These are phyloP conservation scores for Cheirogaleus medius DNA, from an alignment of 2,113 vertebrate species.

Conservation along the genomic window DNA sequence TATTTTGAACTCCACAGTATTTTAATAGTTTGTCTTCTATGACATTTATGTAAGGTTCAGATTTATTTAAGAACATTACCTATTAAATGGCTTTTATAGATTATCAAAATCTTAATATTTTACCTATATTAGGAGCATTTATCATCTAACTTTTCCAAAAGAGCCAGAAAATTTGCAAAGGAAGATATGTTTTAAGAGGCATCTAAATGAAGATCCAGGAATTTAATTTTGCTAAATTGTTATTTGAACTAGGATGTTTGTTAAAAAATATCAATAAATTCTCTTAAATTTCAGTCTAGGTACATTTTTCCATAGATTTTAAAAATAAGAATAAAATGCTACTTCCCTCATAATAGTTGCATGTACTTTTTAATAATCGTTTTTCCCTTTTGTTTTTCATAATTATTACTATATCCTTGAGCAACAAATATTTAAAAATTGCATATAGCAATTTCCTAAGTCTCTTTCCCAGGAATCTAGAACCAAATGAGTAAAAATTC, in stretches of 20 bases:
- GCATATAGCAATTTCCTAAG: not conserved
- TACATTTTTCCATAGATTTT: constrained; percentile 32
- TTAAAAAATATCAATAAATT: constrained; percentile 14
- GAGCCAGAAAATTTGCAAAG: not conserved
- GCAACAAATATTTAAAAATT: not conserved
- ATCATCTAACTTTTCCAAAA: constrained; percentile 40
- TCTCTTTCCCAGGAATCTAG: constrained; percentile 13
- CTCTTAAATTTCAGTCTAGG: not conserved
- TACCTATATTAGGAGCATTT: not conserved
- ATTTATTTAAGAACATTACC: constrained; percentile 35
- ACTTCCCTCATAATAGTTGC: not conserved
- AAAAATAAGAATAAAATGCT: not conserved
- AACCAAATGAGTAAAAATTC: not conserved
- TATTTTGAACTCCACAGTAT: constrained; percentile 4
- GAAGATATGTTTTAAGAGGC: constrained; percentile 14
- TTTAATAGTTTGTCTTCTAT: not conserved
- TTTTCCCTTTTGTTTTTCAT: not conserved
- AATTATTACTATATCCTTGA: not conserved
- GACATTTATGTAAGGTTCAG: constrained; percentile 46
- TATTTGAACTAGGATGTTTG: constrained; percentile 11
- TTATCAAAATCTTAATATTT: constrained; percentile 33
- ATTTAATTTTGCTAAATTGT: not conserved
- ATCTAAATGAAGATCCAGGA: not conserved
- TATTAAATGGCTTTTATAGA: not conserved
- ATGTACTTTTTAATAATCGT: not conserved